Evolutionary conservation across 2,113 vertebrate genomes (phyloP).

Genomic region (Phycodurus eques): DNA sequence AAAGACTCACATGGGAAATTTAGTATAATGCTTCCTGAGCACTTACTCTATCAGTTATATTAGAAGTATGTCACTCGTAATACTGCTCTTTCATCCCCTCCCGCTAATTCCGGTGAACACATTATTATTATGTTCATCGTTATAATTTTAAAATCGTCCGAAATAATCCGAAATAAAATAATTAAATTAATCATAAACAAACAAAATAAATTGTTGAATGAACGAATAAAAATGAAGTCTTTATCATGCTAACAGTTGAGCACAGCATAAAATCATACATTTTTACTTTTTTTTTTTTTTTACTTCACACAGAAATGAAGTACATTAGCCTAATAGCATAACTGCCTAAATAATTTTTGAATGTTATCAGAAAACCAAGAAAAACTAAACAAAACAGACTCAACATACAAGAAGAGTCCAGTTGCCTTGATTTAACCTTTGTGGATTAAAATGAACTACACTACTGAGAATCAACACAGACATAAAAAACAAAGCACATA

Average conservation of each 20-base stretch:
- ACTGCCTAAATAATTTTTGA: not conserved
- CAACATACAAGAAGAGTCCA: too few relatives aligned
- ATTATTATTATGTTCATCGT: too few relatives aligned
- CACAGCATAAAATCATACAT: too few relatives aligned
- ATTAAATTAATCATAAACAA: too few relatives aligned
- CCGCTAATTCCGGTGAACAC: not conserved
- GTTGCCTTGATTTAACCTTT: not conserved
- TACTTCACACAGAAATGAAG: too few relatives aligned
- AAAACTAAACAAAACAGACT: not conserved
- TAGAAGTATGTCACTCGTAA: not conserved
- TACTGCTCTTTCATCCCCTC: not conserved
- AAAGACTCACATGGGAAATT: slow-evolving; percentile 9
- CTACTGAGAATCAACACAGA: not conserved
- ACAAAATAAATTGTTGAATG: too few relatives aligned
- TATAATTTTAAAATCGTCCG: too few relatives aligned
- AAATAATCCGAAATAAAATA: too few relatives aligned
- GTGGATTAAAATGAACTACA: not conserved
- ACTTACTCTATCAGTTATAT: not conserved
- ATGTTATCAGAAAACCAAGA: not conserved
- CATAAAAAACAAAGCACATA: not conserved
- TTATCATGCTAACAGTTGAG: too few relatives aligned
- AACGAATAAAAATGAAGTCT: too few relatives aligned
- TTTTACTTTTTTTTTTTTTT: too few relatives aligned
- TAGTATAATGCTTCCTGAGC: slow-evolving; percentile 5
- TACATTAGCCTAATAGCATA: not conserved